Conservation (phyloP, 30 jellyfish, hydroid and myxozoan species). For the Mastigias papua region DNA sequence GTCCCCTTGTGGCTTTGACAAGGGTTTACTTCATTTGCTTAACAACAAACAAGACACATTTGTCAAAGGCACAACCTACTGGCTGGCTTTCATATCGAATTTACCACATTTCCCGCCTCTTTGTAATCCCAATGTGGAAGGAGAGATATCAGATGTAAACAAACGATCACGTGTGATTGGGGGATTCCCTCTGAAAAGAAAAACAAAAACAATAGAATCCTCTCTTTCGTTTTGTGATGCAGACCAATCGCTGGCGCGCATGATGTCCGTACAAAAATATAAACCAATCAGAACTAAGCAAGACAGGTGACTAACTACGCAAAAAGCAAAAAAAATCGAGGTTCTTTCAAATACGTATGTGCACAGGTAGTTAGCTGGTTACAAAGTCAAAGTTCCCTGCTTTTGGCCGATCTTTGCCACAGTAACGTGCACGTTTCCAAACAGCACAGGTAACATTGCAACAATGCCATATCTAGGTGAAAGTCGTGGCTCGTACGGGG, state of each 20-base stretch:
- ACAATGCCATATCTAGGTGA: conserved; percentile 60
- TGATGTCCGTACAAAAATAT: neutral
- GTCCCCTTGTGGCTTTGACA: too few species aligned
- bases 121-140: neutral
- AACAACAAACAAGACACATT: neutral
- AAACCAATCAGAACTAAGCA: conserved; percentile 19
- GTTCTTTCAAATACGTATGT: conserved; percentile 21
- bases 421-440: neutral
- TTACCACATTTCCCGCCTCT: neutral
- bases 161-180: neutral
- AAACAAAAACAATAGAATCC: neutral
- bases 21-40: too few species aligned
- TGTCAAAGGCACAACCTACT: neutral
- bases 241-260: conserved; percentile 33
- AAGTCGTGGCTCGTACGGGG: conserved; percentile 60
- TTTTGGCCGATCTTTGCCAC: conserved; percentile 4
- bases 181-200: neutral
- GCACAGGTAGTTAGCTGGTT: conserved; percentile 60
- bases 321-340: neutral
- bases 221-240: neutral
- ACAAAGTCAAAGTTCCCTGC: conserved; percentile 35
- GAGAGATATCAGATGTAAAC: neutral
- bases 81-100: neutral
- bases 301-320: conserved; percentile 45
- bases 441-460: conserved; percentile 7